Conservation (phyloP, 2,113 vertebrate genomes). For the Ceratotherium simum region DNA sequence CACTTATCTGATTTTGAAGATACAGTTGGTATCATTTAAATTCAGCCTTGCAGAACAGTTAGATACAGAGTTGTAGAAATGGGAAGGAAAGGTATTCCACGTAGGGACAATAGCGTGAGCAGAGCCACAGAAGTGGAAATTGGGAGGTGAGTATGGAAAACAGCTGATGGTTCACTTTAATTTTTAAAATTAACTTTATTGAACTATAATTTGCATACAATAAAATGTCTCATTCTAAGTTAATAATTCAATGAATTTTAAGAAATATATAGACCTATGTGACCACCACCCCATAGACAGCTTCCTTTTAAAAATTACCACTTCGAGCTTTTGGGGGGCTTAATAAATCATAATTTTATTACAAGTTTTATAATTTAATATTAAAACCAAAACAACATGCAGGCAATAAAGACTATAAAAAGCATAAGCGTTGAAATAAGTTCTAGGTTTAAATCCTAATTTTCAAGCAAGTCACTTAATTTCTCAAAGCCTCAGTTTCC, state of each 20-base stretch:
- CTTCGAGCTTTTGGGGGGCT: neutral
- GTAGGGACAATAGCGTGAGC: rapidly evolving
- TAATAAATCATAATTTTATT: conserved; percentile 47
- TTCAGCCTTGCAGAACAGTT: neutral
- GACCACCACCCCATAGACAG: neutral
- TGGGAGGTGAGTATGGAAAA: neutral
- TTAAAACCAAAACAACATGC: neutral
- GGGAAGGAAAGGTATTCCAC: neutral
- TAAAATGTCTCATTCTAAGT: neutral
- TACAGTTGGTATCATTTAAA: neutral
- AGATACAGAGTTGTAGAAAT: neutral
- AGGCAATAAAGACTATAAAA: neutral
- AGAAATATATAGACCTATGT: neutral
- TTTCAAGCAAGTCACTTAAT: neutral
- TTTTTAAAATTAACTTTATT: neutral
- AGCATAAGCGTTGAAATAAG: neutral
- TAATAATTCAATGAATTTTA: neutral
- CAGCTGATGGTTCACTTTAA: neutral
- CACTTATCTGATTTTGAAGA: neutral
- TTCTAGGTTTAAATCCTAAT: neutral
- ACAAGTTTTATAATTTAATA: neutral
- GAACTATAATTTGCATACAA: neutral
- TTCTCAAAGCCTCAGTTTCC: conserved; percentile 5
- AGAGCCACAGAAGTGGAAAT: neutral
- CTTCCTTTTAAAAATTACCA: conserved; percentile 3